A percentile compares a stretch with the other conserved stretches of the same genome.
phyloP scores from a whole-genome alignment of 2,888 invertebrate genomes.

The Rhorus exstirpatorius region DNA sequence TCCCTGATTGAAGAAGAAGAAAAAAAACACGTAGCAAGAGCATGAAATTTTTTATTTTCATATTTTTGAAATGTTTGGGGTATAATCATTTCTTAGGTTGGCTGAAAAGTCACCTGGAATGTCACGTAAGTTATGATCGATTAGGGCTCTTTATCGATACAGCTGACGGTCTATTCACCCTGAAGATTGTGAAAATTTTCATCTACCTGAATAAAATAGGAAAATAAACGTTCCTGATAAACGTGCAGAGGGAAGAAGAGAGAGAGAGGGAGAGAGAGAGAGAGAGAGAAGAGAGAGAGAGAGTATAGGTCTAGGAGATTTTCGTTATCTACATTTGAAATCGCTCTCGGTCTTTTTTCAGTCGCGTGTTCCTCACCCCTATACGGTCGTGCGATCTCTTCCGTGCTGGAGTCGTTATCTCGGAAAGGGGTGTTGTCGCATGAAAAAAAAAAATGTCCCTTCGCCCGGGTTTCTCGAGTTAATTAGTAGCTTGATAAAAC shows the following conservation, averaged over 20 bases:
- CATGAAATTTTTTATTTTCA: no score
- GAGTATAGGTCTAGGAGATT: not conserved
- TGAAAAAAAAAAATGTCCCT: conserved; percentile 6
- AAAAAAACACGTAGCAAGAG: no score
- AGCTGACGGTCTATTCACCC: not conserved
- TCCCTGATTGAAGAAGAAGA: no score
- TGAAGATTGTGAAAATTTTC: not conserved
- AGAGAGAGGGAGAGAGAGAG: no score
- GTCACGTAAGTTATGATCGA: not conserved
- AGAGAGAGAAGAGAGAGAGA: no score
- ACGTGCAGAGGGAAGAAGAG: not conserved
- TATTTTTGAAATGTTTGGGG: no score
- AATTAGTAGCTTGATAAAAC: conserved; percentile 12
- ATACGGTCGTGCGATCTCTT: not conserved
- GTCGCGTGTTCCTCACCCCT: conserved; percentile 2
- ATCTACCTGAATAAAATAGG: not conserved
- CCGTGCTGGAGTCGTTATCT: not conserved
- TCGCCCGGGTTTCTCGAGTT: conserved; percentile 4
- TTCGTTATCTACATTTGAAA: conserved; percentile 13
- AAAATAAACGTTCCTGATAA: not conserved
- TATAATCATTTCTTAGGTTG: no score
- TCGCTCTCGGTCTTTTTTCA: not conserved
- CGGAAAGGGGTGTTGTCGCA: not conserved
- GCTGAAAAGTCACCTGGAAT: no score
- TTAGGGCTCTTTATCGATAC: no score